phyloP scores from a whole-genome alignment of 2,797 vertebrate species.

The Muraenolepis orangiensis region DNA sequence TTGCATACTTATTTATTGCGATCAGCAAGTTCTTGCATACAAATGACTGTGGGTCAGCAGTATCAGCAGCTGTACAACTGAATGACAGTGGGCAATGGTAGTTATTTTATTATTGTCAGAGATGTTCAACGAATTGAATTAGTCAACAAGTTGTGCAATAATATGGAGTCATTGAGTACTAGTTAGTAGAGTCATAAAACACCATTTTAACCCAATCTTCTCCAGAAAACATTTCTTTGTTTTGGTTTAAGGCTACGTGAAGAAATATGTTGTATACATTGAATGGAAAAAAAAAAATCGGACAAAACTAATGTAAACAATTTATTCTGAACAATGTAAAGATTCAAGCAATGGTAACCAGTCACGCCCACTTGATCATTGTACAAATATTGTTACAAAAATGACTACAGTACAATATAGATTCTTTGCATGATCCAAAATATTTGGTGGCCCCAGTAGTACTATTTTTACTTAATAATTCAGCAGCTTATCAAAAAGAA shows the following conservation, averaged over 20 bases:
- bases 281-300: slow-evolving; percentile 21
- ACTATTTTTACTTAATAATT: slow-evolving; percentile 83
- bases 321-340: slow-evolving; percentile 96
- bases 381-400: slow-evolving; percentile 99
- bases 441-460: slow-evolving; percentile 98
- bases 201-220: neutral
- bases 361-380: slow-evolving; percentile 94
- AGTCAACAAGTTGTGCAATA: no score
- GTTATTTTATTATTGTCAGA: neutral
- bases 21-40: neutral
- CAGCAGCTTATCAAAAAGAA: slow-evolving; percentile 94
- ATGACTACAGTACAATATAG: slow-evolving; percentile 99
- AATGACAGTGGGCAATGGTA: no score
- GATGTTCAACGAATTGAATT: neutral
- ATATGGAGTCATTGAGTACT: neutral
- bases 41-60: neutral
- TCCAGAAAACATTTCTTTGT: neutral
- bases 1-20: neutral
- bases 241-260: neutral
- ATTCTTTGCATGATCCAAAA: slow-evolving; percentile 99
- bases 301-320: slow-evolving; percentile 86
- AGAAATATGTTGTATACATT: neutral
- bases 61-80: no score
- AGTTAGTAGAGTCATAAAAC: neutral
- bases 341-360: slow-evolving; percentile 99